Conservation (phyloP, 2,797 vertebrate genomes). For the Dermochelys coriacea region DNA sequence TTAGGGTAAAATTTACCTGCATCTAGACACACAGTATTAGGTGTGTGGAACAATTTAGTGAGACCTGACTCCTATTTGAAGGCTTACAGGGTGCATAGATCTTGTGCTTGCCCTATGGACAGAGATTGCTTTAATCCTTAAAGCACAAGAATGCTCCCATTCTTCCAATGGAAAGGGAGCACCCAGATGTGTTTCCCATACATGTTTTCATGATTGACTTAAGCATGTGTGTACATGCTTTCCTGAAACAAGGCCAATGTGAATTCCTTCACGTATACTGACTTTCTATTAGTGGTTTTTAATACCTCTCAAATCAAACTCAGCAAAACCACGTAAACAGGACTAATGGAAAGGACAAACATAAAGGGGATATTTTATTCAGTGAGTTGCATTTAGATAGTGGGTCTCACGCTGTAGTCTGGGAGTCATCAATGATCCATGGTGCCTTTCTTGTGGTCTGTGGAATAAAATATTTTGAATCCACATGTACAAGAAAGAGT, state of each 20-base stretch:
- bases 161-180: background rate
- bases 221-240: too few species aligned
- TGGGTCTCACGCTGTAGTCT: background rate
- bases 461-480: background rate
- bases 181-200: constrained; percentile 47
- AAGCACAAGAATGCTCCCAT: constrained; percentile 47
- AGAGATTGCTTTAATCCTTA: constrained; percentile 57
- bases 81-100: background rate
- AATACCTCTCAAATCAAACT: background rate
- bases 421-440: background rate
- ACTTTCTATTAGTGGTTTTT: background rate
- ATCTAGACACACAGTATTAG: constrained; percentile 62
- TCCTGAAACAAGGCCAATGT: background rate
- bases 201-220: constrained; percentile 23
- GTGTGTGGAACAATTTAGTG: background rate
- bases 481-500: background rate
- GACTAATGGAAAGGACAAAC: background rate
- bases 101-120: constrained; percentile 38
- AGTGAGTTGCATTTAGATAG: background rate
- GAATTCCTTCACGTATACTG: background rate
- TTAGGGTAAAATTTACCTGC: constrained; percentile 63
- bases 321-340: background rate
- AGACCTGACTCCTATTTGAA: background rate
- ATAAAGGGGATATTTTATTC: background rate
- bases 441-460: background rate